Percentiles rank a stretch among this genome's conserved stretches.
These are phyloP conservation scores for rabbit (Oryctolagus cuniculus) DNA, from an alignment of 2,113 vertebrate genomes.

Conservation along the genomic window DNA sequence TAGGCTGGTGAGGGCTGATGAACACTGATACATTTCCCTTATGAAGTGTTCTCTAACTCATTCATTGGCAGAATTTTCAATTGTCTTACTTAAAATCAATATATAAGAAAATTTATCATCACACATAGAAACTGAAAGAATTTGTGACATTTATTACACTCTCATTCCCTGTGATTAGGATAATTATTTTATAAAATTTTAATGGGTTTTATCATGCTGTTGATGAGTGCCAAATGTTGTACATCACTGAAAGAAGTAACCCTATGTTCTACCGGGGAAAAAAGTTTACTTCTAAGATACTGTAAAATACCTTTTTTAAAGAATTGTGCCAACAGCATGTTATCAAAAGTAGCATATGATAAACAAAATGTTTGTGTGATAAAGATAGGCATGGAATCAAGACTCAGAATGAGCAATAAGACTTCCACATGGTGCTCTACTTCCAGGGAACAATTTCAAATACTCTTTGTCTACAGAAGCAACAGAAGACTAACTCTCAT, in stretches of 20 bases:
- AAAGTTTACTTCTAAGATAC: neutral
- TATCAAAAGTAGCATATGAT: conserved; percentile 77
- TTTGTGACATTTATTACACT: neutral
- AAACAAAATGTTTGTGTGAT: conserved; percentile 79
- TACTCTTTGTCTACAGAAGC: conserved; percentile 58
- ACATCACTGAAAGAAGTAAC: neutral
- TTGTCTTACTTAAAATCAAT: neutral
- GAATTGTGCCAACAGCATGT: neutral
- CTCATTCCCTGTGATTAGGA: neutral
- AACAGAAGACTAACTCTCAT: conserved; percentile 59
- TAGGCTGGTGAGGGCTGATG: neutral
- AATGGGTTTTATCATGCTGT: neutral
- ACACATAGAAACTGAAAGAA: neutral
- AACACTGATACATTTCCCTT: neutral
- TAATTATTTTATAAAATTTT: neutral
- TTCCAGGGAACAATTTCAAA: conserved; percentile 78
- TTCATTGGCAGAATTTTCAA: neutral
- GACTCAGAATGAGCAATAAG: conserved; percentile 60
- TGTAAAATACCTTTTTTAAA: neutral
- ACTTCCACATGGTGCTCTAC: conserved; percentile 63
- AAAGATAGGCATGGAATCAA: conserved; percentile 58
- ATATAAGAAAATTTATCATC: no score
- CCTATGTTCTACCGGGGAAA: neutral
- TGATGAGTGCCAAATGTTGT: neutral
- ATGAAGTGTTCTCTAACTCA: neutral